Base-by-base conservation (phyloP, 2,888 invertebrate genomes). In the Gonocerus acuteangulatus region DNA sequence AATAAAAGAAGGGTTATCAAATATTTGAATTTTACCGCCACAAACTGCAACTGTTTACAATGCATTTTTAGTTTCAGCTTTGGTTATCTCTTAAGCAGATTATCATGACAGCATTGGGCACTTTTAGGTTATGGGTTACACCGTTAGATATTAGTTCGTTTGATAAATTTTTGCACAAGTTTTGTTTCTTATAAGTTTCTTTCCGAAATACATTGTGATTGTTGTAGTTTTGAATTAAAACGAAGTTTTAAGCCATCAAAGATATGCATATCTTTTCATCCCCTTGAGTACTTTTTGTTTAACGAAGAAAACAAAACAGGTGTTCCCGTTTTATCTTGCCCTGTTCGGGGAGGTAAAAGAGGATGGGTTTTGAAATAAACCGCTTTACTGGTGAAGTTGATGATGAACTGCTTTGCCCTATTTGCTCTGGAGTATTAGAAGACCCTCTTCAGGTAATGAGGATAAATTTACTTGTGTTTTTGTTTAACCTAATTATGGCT, bases 351-450 rank as follows among this genome's bases (percentile, higher is more conserved):
- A 45, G n/a, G 11, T 9, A 54, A 22, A 48, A 45, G 21, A 39
- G 39, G 39, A 96, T 96, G 95, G 95, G 95, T 72, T 95, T 89
- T 80, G 95, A 95, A 78, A 82, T 92, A 70, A 86, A 84, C 77
- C 83, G 95, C 73, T 95, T 96, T 80, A 87, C 91, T 78, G 92
- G 92, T 72, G 90, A 90, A 75, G 95, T 96, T 69, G 95, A 96
- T 77, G 95, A 95, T 79, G 96, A 96, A 79, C 80, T 96, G 66
- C 84, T 95, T 70, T 96, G 95, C 73, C 90, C 95, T 67, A 95
- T 96, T 76, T 96, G 95, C 77, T 91, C 93, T 66, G 90, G 91
- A 68, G 95, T 96, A 67, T 77, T 96, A 60, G 94, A 95, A 73
- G 94, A 95, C 73, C 95, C 95, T 47, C 78, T 95, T 65, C 95